Evolutionary conservation across 2,888 invertebrate genomes (phyloP).

Genomic region (Papilio demoleus): DNA sequence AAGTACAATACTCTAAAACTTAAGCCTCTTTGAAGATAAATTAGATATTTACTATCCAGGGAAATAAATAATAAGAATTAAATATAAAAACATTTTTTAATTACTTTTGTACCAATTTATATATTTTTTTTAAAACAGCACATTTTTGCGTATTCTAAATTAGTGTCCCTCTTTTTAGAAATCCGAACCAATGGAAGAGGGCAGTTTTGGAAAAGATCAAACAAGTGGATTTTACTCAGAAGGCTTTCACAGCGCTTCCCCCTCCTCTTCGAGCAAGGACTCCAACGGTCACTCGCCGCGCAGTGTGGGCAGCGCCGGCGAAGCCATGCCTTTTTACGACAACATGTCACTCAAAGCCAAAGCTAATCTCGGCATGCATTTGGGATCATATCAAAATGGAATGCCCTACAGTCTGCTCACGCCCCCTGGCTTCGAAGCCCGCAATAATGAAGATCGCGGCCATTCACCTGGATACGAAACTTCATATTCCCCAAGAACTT

Average conservation of each 20-base stretch:
- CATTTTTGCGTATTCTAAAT: conserved; percentile 44
- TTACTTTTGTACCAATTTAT: too few relatives aligned
- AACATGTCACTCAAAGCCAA: conserved; percentile 72
- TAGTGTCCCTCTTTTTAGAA: conserved; percentile 75
- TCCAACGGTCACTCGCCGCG: conserved; percentile 79
- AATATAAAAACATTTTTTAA: too few relatives aligned
- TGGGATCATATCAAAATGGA: conserved; percentile 71
- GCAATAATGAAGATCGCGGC: conserved; percentile 64
- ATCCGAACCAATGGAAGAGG: conserved; percentile 79
- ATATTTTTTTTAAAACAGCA: too few relatives aligned
- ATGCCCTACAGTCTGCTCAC: conserved; percentile 85
- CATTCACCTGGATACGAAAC: conserved; percentile 66
- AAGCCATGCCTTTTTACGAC: conserved; percentile 72
- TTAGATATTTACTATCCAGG: background rate
- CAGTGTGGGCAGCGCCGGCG: conserved; percentile 73
- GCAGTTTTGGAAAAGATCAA: conserved; percentile 80
- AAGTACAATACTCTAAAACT: conserved; percentile 50
- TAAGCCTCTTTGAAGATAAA: background rate
- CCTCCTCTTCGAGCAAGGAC: conserved; percentile 82
- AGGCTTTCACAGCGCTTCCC: conserved; percentile 84
- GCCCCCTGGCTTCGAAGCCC: conserved; percentile 82
- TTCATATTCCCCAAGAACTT: conserved; percentile 65
- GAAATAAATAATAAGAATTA: background rate
- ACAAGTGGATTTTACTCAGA: conserved; percentile 85
- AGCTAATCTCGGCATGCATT: conserved; percentile 73